Conservation (phyloP, 2,113 vertebrate species). For the Pionites leucogaster region DNA sequence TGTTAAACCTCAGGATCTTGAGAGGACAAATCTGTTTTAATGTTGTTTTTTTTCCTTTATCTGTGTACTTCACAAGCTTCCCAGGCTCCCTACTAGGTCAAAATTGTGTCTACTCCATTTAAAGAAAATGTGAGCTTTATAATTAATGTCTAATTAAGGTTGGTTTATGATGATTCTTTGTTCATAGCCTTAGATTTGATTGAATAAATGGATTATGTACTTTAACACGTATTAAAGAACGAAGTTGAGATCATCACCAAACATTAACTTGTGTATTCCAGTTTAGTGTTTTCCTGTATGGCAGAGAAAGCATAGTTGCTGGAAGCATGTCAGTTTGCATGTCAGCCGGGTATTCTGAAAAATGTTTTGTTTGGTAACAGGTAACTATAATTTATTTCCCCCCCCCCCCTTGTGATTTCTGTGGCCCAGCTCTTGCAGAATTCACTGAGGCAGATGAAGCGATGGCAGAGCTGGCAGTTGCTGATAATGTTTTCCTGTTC, state of each 20-base stretch:
- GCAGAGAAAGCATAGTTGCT: background rate
- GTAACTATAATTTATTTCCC: background rate
- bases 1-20: background rate
- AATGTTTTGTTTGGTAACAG: background rate
- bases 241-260: background rate
- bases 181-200: background rate
- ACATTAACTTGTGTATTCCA: background rate
- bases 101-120: background rate
- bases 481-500: slow-evolving; percentile 92
- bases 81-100: background rate
- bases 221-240: background rate
- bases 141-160: background rate
- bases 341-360: background rate
- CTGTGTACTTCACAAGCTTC: background rate
- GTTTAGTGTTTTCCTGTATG: background rate
- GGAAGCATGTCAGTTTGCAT: background rate
- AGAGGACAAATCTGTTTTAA: background rate
- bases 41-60: background rate
- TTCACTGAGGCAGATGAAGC: slow-evolving; percentile 96
- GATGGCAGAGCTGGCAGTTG: slow-evolving; percentile 88
- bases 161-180: background rate
- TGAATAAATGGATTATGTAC: background rate
- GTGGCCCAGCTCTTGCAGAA: slow-evolving; percentile 84
- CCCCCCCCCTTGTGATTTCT: background rate
- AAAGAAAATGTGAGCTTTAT: background rate